These are phyloP conservation scores for Acromyrmex charruanus DNA, from an alignment of 1,140 invertebrate species.

Conservation along the genomic window DNA sequence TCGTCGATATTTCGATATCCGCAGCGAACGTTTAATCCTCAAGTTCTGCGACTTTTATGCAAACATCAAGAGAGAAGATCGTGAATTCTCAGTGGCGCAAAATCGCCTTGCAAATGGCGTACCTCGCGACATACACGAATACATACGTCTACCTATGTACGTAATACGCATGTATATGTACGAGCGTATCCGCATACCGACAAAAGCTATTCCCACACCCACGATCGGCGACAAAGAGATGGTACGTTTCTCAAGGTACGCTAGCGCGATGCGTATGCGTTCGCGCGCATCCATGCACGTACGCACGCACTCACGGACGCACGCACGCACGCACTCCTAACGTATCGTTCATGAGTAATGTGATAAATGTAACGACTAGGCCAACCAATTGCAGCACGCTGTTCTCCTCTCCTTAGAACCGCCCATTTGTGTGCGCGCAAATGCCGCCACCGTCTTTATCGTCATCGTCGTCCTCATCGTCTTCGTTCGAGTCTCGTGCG, in stretches of 20 bases:
- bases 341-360: conserved; percentile 69
- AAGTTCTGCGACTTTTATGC: background rate
- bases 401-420: conserved; percentile 74
- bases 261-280: background rate
- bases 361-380: conserved; percentile 82
- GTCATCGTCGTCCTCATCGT: conserved; percentile 37
- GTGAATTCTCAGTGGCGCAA: conserved; percentile 13
- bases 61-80: conserved; percentile 15
- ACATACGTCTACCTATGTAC: background rate
- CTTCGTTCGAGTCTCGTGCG: conserved; percentile 32
- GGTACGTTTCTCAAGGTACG: conserved; percentile 58
- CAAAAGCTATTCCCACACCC: conserved; percentile 73
- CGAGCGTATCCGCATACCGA: background rate
- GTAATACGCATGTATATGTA: too few relatives aligned
- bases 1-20: background rate
- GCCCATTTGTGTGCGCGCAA: conserved; percentile 80
- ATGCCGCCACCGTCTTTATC: conserved; percentile 69
- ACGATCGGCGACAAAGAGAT: conserved; percentile 57
- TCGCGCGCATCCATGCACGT: background rate
- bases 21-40: background rate
- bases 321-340: background rate
- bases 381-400: conserved; percentile 80
- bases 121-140: background rate
- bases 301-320: too few relatives aligned
- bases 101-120: conserved; percentile 55